phyloP scores from a whole-genome alignment of 2,888 invertebrate species.

The Cyclophora punctaria region DNA sequence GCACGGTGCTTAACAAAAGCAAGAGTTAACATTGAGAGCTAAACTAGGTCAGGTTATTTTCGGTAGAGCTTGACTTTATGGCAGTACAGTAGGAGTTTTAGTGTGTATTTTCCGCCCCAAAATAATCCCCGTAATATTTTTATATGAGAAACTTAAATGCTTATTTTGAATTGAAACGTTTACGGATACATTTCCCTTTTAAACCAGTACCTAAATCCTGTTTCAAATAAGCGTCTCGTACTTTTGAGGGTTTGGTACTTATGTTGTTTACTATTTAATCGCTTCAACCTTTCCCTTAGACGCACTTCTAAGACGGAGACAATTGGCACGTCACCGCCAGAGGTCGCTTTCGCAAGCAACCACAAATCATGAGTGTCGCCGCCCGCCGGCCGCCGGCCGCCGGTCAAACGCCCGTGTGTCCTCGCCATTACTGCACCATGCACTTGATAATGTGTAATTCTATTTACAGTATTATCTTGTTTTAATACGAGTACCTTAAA shows the following conservation, averaged over 20 bases:
- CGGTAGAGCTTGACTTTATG: not conserved
- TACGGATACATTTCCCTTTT: not conserved
- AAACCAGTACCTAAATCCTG: too few species aligned
- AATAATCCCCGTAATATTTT: not conserved
- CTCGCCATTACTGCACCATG: conserved; percentile 11
- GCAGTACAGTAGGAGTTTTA: too few species aligned
- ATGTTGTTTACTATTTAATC: not conserved
- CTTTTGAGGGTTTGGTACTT: too few species aligned
- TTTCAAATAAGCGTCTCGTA: too few species aligned
- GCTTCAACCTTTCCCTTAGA: conserved; percentile 1
- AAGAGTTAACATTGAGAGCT: too few species aligned
- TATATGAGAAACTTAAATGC: not conserved
- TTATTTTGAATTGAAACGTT: not conserved
- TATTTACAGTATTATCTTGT: too few species aligned
- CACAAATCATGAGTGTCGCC: conserved; percentile 55
- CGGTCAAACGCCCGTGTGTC: conserved; percentile 40
- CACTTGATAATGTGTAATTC: too few species aligned
- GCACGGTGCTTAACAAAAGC: too few species aligned
- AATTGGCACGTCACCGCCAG: conserved; percentile 70
- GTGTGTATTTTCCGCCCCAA: too few species aligned
- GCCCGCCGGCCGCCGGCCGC: conserved; percentile 23
- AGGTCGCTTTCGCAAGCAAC: conserved; percentile 54
- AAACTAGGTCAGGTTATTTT: too few species aligned
- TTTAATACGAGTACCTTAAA: too few species aligned
- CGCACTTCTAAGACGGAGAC: conserved; percentile 52